A percentile compares a stretch with the other conserved stretches of the same genome.
These are phyloP conservation scores for Molorchus minor DNA, from an alignment of 2,888 invertebrate genomes.

Conservation along the genomic window DNA sequence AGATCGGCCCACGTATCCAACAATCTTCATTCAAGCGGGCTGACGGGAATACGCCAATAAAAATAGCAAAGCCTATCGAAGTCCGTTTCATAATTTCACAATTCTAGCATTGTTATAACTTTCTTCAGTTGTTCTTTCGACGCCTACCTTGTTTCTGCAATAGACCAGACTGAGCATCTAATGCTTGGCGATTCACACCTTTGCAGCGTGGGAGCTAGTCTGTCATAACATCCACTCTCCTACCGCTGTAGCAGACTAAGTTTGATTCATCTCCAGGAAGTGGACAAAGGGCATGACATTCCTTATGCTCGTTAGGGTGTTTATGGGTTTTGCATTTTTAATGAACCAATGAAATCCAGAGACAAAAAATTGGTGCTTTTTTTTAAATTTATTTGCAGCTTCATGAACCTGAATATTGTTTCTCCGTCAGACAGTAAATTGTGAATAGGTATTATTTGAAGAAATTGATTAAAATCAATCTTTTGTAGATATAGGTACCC, in stretches of 20 bases:
- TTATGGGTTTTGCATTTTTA: too few species aligned
- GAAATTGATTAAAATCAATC: too few species aligned
- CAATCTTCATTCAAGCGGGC: conserved; percentile 25
- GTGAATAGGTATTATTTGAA: too few species aligned
- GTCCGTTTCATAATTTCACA: conserved; percentile 56
- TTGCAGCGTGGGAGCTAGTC: conserved; percentile 34
- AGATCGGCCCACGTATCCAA: conserved; percentile 42
- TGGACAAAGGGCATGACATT: conserved; percentile 12
- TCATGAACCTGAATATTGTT: too few species aligned
- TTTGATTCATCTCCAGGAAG: conserved; percentile 39
- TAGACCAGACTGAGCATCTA: conserved; percentile 39
- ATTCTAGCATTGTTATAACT: conserved; percentile 56
- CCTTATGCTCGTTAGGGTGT: too few species aligned
- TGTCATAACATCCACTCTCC: conserved; percentile 33
- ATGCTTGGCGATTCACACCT: conserved; percentile 49
- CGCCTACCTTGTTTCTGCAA: conserved; percentile 50
- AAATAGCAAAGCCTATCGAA: conserved; percentile 50
- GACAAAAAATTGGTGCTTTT: too few species aligned
- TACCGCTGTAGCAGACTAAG: conserved; percentile 14
- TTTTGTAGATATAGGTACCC: too few species aligned
- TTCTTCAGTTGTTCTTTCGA: conserved; percentile 51
- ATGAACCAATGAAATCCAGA: too few species aligned
- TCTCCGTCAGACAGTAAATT: too few species aligned
- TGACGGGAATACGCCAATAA: conserved; percentile 43
- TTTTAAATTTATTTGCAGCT: too few species aligned